These are phyloP conservation scores for Labroides dimidiatus DNA, from an alignment of 2,797 vertebrate species.

Conservation along the genomic window DNA sequence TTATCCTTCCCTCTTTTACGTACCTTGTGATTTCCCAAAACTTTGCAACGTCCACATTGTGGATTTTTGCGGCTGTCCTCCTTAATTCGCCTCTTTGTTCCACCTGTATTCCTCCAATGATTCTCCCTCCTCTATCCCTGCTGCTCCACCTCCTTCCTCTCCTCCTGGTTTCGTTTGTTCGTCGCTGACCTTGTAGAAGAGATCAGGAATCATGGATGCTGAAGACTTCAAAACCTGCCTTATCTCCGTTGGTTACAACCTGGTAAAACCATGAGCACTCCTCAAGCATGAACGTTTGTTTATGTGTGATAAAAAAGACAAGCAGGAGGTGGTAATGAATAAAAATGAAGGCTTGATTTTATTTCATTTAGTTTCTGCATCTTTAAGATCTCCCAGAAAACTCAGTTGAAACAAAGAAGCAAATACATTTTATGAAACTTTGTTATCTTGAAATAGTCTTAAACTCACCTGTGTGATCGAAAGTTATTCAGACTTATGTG, in stretches of 20 bases:
- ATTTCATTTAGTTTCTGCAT: neutral
- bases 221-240: constrained; percentile 99
- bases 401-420: too few relatives aligned
- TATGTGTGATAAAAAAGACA: constrained; percentile 36
- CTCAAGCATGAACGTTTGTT: constrained; percentile 50
- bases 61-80: constrained; percentile 67
- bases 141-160: constrained; percentile 26
- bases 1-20: constrained; percentile 6
- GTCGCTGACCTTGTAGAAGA: constrained; percentile 92
- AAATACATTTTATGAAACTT: too few relatives aligned
- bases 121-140: constrained; percentile 30
- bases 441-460: neutral
- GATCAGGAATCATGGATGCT: constrained; percentile 98
- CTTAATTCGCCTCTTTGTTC: constrained; percentile 60
- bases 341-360: neutral
- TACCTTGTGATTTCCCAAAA: constrained; percentile 33
- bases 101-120: constrained; percentile 52
- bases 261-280: constrained; percentile 88
- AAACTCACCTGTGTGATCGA: neutral
- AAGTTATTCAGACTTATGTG: neutral
- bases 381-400: neutral
- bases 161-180: constrained; percentile 67
- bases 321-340: constrained; percentile 33
- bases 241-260: constrained; percentile 99
- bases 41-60: constrained; percentile 43